Evolutionary conservation across 2,113 vertebrate species (phyloP).

Genomic region (Melanocharis versteri): DNA sequence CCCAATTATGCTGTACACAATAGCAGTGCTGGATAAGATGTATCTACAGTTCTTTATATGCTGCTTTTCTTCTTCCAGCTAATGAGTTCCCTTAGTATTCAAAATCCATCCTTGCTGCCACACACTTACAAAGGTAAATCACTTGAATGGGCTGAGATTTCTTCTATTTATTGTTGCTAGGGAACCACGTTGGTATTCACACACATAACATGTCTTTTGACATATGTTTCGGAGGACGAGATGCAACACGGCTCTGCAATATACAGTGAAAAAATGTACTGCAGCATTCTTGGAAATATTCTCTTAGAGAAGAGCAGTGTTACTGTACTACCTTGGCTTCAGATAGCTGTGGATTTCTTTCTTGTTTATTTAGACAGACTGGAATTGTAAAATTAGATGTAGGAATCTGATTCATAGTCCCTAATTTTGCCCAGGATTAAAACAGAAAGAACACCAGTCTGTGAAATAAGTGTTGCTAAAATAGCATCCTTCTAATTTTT

Average conservation of each 20-base stretch:
- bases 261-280: neutral
- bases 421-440: neutral
- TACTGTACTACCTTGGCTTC: neutral
- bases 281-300: neutral
- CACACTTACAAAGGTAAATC: slow-evolving; percentile 5
- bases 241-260: neutral
- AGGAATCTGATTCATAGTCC: neutral
- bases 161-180: slow-evolving; percentile 47
- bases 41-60: neutral
- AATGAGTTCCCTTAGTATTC: neutral
- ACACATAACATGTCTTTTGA: neutral
- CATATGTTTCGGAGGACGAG: neutral
- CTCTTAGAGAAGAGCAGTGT: neutral
- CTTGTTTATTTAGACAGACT: neutral
- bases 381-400: neutral
- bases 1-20: neutral
- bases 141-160: neutral
- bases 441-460: neutral
- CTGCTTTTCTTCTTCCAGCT: neutral
- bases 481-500: neutral
- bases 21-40: neutral
- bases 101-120: neutral
- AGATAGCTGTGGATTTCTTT: neutral
- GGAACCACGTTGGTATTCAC: slow-evolving; percentile 41
- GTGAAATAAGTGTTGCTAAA: neutral